phyloP scores from a whole-genome alignment of 2,113 vertebrate species.

The Cyanoramphus novaezelandiae region DNA sequence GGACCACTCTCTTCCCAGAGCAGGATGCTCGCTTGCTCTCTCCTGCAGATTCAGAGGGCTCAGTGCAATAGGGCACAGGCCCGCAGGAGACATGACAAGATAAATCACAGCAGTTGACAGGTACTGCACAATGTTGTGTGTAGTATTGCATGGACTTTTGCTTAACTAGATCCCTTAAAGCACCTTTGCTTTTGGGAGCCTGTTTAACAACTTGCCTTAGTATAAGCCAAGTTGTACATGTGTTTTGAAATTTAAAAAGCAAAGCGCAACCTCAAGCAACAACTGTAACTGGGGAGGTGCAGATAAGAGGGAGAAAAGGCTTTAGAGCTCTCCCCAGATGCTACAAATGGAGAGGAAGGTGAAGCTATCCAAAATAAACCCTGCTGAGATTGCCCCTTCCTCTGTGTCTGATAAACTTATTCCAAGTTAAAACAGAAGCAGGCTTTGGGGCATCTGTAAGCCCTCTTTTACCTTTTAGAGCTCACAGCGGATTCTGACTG shows the following conservation, averaged over 20 bases:
- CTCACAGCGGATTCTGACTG: neutral
- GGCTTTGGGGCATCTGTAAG: neutral
- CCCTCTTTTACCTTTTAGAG: neutral
- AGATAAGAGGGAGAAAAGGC: neutral
- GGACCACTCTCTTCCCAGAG: neutral
- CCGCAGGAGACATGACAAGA: neutral
- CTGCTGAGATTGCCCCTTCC: neutral
- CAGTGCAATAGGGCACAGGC: neutral
- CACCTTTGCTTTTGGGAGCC: neutral
- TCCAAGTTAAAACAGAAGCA: constrained; percentile 22
- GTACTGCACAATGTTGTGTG: neutral
- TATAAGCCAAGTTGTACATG: neutral
- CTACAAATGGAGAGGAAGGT: neutral
- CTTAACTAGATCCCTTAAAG: neutral
- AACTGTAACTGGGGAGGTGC: neutral
- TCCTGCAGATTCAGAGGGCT: neutral
- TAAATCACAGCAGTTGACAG: neutral
- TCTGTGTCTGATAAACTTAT: constrained; percentile 7
- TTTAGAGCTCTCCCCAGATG: neutral
- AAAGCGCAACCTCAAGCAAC: neutral
- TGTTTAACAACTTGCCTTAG: neutral
- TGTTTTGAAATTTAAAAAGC: neutral
- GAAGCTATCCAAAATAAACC: neutral
- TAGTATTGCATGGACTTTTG: neutral
- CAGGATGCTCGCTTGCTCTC: neutral